Percentiles rank a stretch among this genome's conserved stretches.
Evolutionary conservation across 2,113 vertebrate species (phyloP).

Genomic region (Solea senegalensis): DNA sequence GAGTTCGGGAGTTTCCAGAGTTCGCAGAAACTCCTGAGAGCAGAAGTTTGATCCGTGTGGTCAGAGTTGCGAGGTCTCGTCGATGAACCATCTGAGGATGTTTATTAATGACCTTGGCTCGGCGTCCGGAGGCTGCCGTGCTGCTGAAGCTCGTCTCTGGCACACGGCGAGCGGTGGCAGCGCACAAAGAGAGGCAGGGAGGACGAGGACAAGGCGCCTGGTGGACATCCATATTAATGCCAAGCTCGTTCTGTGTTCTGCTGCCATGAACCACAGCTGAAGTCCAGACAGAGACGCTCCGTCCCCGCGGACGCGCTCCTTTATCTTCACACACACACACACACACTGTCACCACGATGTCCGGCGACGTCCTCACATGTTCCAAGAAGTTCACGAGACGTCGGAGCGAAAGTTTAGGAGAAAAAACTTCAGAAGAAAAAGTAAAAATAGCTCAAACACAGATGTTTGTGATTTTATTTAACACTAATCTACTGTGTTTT

Average conservation of each 20-base stretch:
- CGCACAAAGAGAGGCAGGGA: constrained; percentile 62
- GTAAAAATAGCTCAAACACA: not conserved
- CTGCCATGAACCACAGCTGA: constrained; percentile 67
- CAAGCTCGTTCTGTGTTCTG: constrained; percentile 62
- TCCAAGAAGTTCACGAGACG: constrained; percentile 15
- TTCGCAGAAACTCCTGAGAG: too few relatives aligned
- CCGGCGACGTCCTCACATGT: constrained; percentile 46
- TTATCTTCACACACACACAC: constrained; percentile 59
- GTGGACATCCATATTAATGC: constrained; percentile 79
- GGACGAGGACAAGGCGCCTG: constrained; percentile 70
- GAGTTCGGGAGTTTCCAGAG: too few relatives aligned
- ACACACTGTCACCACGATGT: constrained; percentile 45
- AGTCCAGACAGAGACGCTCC: constrained; percentile 60
- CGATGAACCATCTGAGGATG: constrained; percentile 80
- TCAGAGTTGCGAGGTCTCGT: too few relatives aligned
- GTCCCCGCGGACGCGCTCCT: constrained; percentile 56
- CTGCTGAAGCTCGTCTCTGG: constrained; percentile 70
- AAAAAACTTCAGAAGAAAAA: not conserved
- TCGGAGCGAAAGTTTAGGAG: constrained; percentile 33
- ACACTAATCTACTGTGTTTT: not conserved
- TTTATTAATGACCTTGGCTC: constrained; percentile 81
- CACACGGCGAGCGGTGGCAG: constrained; percentile 54
- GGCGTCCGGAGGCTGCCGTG: constrained; percentile 52
- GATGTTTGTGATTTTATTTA: not conserved
- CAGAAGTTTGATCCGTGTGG: too few relatives aligned